phyloP scores from a whole-genome alignment of 2,113 vertebrate genomes.

The Platycercus adscitus region DNA sequence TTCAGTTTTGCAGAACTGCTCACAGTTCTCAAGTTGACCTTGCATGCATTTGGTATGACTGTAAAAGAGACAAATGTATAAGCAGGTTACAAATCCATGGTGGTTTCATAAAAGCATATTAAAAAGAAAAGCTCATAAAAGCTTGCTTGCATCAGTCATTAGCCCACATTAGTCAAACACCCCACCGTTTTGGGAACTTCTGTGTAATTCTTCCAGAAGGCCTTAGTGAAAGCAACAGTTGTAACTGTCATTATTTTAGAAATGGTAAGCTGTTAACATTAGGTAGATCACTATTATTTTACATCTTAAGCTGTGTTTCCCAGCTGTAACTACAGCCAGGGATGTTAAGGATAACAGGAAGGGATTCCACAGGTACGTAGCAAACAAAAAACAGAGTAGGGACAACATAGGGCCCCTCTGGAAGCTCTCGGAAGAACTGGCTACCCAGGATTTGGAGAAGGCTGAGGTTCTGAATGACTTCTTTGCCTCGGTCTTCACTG shows the following conservation, averaged over 20 bases:
- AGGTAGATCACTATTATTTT: background rate
- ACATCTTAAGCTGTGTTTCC: background rate
- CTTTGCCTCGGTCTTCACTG: too few species aligned
- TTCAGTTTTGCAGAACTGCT: background rate
- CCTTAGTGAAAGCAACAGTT: background rate
- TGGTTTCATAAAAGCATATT: background rate
- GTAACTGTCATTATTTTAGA: background rate
- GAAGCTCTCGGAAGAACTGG: too few species aligned
- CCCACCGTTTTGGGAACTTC: background rate
- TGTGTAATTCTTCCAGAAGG: background rate
- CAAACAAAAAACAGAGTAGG: too few species aligned
- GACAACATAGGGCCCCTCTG: too few species aligned
- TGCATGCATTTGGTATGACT: background rate
- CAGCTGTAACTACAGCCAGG: background rate
- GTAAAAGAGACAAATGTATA: background rate
- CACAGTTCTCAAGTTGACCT: background rate
- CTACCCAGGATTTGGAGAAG: too few species aligned
- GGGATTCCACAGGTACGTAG: too few species aligned
- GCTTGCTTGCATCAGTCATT: fast-evolving
- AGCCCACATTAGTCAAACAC: background rate
- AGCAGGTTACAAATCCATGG: background rate
- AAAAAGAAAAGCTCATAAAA: background rate
- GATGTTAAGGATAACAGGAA: too few species aligned
- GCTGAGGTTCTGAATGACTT: too few species aligned
- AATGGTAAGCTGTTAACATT: background rate